These are phyloP conservation scores for Cheirogaleus medius DNA, from an alignment of 2,113 vertebrate species.

Conservation along the genomic window DNA sequence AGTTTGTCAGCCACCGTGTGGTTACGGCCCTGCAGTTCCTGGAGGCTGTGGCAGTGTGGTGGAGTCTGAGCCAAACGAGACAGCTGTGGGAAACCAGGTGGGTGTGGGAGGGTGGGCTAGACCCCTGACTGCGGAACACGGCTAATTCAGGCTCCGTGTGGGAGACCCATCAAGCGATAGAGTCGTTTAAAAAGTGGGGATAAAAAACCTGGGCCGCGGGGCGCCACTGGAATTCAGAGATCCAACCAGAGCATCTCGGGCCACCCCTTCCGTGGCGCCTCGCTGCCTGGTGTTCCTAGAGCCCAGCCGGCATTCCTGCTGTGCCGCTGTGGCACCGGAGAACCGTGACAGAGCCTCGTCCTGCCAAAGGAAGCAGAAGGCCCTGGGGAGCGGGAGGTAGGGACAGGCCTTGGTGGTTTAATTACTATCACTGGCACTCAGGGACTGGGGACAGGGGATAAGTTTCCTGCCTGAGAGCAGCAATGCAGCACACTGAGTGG, in stretches of 20 bases:
- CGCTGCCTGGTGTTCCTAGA: not conserved
- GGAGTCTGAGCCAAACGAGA: not conserved
- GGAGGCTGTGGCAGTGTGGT: not conserved
- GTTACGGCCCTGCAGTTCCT: not conserved
- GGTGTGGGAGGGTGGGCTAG: not conserved
- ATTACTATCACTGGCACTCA: not conserved
- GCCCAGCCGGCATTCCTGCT: not conserved
- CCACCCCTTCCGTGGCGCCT: accelerated
- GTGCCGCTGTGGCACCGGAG: not conserved
- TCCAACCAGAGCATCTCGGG: not conserved
- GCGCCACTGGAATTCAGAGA: not conserved
- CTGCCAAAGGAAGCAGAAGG: not conserved
- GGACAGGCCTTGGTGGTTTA: not conserved
- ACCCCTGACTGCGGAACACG: not conserved
- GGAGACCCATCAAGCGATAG: not conserved
- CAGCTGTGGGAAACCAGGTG: not conserved
- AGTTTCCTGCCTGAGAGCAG: not conserved
- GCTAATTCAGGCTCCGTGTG: not conserved
- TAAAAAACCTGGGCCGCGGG: not conserved
- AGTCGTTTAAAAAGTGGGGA: not conserved
- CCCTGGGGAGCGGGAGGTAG: not conserved
- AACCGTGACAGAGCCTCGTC: not conserved
- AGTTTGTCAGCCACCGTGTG: not conserved
- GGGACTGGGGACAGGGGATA: no score
- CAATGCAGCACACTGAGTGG: not conserved